Base-by-base conservation (phyloP, 2,113 vertebrate genomes). In the Antechinus flavipes region DNA sequence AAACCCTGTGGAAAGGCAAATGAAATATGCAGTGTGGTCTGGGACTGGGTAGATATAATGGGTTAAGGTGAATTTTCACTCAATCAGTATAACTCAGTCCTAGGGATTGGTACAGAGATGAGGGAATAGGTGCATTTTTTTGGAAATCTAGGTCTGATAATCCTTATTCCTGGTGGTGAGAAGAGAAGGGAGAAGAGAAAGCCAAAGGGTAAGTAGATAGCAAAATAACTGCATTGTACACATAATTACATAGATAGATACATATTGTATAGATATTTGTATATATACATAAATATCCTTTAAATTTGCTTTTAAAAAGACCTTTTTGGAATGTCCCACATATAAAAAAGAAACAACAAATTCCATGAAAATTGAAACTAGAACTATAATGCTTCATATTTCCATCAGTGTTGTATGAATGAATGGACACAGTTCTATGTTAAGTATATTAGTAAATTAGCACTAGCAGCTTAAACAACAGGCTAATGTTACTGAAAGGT, bases 231-330 rank as follows among this genome's bases (percentile, higher is more conserved):
- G 9, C 26, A 61, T 0, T 61, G 27, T 30, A 12, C 27, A 61
- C 58, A 30, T 58, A 30, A 27, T 27, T 68, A 16, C 12, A 11
- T 30, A 11, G 11, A 61, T 30, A 61, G 9, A 61, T 30, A 61
- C 8, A 16, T 30, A 35, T 35, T 12, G 10, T 58, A 42, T 84
- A 23, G 6, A 42, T 76, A 1, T 19, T 76, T 76, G 14, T 76
- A 42, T 8, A 42, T 42, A 84, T 23, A 42, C 68, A 84, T 42
- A 42, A 22, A 84, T 23, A 42, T 19, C 23, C 14, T 91, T 92
- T 52, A 90, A 89, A 76, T 90, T 12, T 94, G n/a, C n/a, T 76
- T 94, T 95, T 89, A 68, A 89, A 93, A 95, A 91, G 7, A 0
- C 1, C 35, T 84, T 84, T 84, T 22, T 84, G 35, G n/a, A 84